Conservation (phyloP, 2,888 invertebrate species). For the Quadroppia sp. region DNA sequence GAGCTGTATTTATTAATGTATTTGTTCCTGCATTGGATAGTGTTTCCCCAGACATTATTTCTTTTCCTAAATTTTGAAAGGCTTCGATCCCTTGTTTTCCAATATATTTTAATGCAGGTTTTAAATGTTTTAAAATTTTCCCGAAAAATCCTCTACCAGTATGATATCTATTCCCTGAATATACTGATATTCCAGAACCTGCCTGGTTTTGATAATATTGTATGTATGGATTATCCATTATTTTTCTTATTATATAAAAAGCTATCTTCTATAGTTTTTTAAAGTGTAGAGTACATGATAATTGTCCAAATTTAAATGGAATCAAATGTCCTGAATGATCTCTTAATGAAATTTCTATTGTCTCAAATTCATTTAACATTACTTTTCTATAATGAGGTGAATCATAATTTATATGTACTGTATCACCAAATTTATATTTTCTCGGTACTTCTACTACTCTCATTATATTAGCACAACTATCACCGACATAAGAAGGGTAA, state of each 20-base stretch:
- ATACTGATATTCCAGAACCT: not conserved
- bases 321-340: slow-evolving; percentile 23
- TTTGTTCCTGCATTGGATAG: not conserved
- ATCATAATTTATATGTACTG: not conserved
- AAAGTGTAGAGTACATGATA: slow-evolving; percentile 22
- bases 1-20: not conserved
- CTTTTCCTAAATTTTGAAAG: not conserved
- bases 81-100: not conserved
- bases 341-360: slow-evolving; percentile 24
- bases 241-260: not conserved
- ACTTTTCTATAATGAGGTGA: not conserved
- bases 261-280: slow-evolving; percentile 11
- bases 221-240: not conserved
- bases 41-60: not conserved
- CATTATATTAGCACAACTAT: not conserved
- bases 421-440: slow-evolving; percentile 5
- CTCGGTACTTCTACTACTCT: slow-evolving; percentile 6
- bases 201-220: not conserved
- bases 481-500: not conserved
- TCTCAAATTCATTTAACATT: slow-evolving; percentile 19
- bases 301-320: slow-evolving; percentile 14
- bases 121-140: slow-evolving; percentile 1
- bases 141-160: slow-evolving; percentile 2
- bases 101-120: slow-evolving; percentile 19
- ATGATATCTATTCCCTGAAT: not conserved